Percentiles rank a stretch among this genome's conserved stretches.
Evolutionary conservation across 2,113 vertebrate species (phyloP).

Genomic region (Psittacula cyanocephala): DNA sequence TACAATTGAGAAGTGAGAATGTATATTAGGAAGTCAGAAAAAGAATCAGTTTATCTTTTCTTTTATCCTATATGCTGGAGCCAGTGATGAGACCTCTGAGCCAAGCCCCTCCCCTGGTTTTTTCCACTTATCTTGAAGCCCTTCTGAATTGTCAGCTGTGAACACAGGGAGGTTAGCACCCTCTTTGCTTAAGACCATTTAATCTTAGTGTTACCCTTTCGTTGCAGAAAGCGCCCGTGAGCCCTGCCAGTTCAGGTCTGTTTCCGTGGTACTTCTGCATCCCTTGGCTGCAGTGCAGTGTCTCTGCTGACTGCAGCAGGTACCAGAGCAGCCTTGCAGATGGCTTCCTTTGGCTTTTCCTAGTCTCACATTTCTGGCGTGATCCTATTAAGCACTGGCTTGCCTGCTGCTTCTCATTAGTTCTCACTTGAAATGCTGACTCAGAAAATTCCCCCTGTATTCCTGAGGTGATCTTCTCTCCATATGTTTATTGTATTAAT

Average conservation of each 20-base stretch:
- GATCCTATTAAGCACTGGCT: not conserved
- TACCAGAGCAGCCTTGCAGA: not conserved
- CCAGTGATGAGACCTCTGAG: not conserved
- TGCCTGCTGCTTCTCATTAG: not conserved
- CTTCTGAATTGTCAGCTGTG: constrained; percentile 47
- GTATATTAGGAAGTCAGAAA: not conserved
- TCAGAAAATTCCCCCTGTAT: not conserved
- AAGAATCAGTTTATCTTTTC: not conserved
- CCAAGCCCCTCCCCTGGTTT: not conserved
- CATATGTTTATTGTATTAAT: not conserved
- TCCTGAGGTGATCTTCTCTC: not conserved
- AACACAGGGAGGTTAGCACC: constrained; percentile 45
- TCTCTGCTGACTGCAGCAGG: not conserved
- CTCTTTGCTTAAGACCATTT: constrained; percentile 54
- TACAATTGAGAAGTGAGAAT: not conserved
- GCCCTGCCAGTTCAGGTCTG: not conserved
- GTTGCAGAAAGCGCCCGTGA: not conserved
- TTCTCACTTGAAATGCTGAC: constrained; percentile 19
- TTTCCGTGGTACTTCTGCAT: not conserved
- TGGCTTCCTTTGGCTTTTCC: not conserved
- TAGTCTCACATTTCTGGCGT: not conserved
- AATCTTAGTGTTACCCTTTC: constrained; percentile 46
- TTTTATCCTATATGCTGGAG: not conserved
- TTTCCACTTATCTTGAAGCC: constrained; percentile 43
- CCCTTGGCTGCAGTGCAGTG: not conserved